Evolutionary conservation across 2,113 vertebrate species (phyloP).

Genomic region (Dunckerocampus dactyliophorus): DNA sequence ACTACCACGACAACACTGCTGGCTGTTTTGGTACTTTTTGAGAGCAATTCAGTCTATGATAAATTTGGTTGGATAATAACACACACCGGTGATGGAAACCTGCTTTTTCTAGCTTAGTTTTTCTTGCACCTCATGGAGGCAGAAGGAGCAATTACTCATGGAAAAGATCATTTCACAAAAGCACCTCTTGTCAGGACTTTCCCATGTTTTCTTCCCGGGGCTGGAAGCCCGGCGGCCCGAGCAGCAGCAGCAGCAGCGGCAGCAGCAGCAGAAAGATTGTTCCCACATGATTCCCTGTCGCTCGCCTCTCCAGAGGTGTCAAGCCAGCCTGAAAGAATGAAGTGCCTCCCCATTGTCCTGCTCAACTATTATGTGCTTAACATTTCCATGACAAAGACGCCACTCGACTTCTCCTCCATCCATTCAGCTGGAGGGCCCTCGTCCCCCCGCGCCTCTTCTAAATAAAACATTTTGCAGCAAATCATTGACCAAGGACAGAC

Average conservation of each 20-base stretch:
- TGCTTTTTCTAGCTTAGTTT: not conserved
- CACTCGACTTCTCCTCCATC: slow-evolving; percentile 99
- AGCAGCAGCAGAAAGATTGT: slow-evolving; percentile 74
- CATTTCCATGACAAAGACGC: slow-evolving; percentile 99
- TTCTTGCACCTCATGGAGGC: not conserved
- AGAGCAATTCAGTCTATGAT: not conserved
- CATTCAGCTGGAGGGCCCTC: slow-evolving; percentile 93
- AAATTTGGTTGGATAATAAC: not conserved
- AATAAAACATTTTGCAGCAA: slow-evolving; percentile 99
- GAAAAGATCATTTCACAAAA: slow-evolving; percentile 10
- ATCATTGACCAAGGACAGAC: slow-evolving; percentile 82
- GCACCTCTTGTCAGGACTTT: slow-evolving; percentile 21
- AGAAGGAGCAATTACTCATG: slow-evolving; percentile 1
- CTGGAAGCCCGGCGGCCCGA: slow-evolving; percentile 71
- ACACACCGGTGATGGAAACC: not conserved
- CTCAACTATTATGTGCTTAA: slow-evolving; percentile 99
- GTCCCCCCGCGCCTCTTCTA: slow-evolving; percentile 76
- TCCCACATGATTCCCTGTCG: slow-evolving; percentile 99
- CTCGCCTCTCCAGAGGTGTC: slow-evolving; percentile 97
- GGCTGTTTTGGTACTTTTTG: slow-evolving; percentile 17
- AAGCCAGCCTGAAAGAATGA: slow-evolving; percentile 95
- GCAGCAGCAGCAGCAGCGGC: slow-evolving; percentile 66
- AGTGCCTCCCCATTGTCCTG: slow-evolving; percentile 95
- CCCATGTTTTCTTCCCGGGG: slow-evolving; percentile 30
- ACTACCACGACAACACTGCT: slow-evolving; percentile 32